Evolutionary conservation across 2,888 invertebrate species (phyloP), one percentile per base, ranked within the genome.

Genomic region (Acronicta alni): DNA sequence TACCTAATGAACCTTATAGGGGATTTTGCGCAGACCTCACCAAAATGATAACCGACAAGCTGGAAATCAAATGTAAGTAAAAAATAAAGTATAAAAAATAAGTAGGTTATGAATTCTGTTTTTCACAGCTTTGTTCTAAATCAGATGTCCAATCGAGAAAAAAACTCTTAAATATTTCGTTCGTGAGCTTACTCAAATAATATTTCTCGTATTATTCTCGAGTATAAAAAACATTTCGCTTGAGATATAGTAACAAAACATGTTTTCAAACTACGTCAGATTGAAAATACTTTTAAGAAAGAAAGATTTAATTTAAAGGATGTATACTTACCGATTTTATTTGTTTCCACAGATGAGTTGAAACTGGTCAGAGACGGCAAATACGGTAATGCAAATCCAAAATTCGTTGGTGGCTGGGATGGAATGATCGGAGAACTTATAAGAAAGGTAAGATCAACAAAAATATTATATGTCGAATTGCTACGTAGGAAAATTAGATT

Each of bases 11-110:
- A 73, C 95, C 96, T 44, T 98, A 96, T 86, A 97, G 97, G 85
- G 99, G 99, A 49, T 99, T 98, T 89, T 98, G 98, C 90, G 97
- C 98, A 80, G 99, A 99, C 86, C 95, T 99, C 49, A 97, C 98
- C 5, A 96, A 97, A 83, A 95, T 97, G 81, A 95, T 99, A 59
- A 95, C 98, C 9, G 96, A 97, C 76, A 96, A 96, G 83, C 94
- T 98, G 72, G 97, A 97, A 72, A 97, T 98, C 77, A 97, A 96
- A 84, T 98, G 98, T 98, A 95, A 96, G 97, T 95, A 9, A 49
- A 7, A 44, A 37, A 16, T 7, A 20, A 51, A 51, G 41, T 42
- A n/a, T n/a, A n/a, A n/a, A n/a, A n/a, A n/a, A n/a, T n/a, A n/a
- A n/a, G n/a, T n/a, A n/a, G n/a, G n/a, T n/a, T n/a, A n/a, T n/a